Percentiles rank a stretch among this genome's conserved stretches.
These are phyloP conservation scores for Pheosia gnoma DNA, from an alignment of 2,888 invertebrate species.

Conservation along the genomic window DNA sequence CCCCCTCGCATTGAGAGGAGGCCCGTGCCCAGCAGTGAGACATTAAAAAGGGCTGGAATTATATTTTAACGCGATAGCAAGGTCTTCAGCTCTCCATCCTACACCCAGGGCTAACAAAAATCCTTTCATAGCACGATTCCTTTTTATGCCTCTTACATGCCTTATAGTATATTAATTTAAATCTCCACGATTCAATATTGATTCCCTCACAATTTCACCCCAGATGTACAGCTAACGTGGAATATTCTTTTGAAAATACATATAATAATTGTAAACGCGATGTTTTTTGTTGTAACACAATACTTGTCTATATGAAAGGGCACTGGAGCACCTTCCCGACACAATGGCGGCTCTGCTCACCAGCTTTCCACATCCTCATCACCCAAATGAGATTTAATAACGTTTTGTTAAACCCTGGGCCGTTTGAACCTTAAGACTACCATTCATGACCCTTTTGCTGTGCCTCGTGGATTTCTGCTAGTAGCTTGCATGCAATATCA, in stretches of 20 bases:
- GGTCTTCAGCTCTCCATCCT: too few species aligned
- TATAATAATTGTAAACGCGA: slow-evolving; percentile 2
- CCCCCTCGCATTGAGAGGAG: too few species aligned
- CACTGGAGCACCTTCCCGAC: slow-evolving; percentile 45
- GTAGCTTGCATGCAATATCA: neutral
- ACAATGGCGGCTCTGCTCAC: slow-evolving; percentile 42
- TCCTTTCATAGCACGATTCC: too few species aligned
- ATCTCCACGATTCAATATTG: neutral
- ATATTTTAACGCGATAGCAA: too few species aligned
- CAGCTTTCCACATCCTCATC: slow-evolving; percentile 60
- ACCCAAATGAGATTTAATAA: slow-evolving; percentile 75
- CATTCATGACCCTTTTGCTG: slow-evolving; percentile 34
- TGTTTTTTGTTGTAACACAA: slow-evolving; percentile 1
- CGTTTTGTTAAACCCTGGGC: slow-evolving; percentile 72
- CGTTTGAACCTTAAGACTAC: slow-evolving; percentile 58
- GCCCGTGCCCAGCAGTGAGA: too few species aligned
- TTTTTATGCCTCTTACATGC: too few species aligned
- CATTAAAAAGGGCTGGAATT: too few species aligned
- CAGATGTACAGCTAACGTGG: neutral
- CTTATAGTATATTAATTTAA: too few species aligned
- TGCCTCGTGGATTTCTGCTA: neutral
- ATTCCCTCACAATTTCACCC: neutral
- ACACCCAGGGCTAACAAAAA: too few species aligned
- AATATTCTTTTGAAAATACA: slow-evolving; percentile 1
- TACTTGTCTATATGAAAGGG: slow-evolving; percentile 43